Conservation (phyloP, 2,888 invertebrate species). For the Dryobotodes eremita region DNA sequence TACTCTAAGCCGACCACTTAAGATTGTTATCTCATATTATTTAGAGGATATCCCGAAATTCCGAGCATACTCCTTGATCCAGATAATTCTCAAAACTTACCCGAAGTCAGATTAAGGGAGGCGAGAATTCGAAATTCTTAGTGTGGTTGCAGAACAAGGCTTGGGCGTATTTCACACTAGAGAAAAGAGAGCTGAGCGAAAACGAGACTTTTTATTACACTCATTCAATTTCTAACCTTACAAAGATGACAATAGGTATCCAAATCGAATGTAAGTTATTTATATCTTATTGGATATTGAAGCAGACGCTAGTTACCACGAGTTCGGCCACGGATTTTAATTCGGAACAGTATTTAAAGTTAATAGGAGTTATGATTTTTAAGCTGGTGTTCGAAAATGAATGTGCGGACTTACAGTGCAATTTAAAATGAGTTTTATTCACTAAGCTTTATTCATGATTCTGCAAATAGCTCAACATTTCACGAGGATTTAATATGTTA, state of each 20-base stretch:
- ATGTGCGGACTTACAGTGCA: not conserved
- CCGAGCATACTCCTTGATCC: conserved; percentile 63
- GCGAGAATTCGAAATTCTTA: conserved; percentile 70
- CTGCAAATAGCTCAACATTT: not conserved
- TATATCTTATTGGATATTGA: conserved; percentile 35
- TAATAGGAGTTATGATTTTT: conserved; percentile 54
- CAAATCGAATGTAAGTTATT: not conserved
- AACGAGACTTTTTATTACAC: conserved; percentile 12
- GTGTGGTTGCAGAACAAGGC: conserved; percentile 62
- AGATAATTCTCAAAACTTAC: conserved; percentile 69
- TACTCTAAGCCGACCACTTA: conserved; percentile 53
- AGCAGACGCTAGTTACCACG: conserved; percentile 37
- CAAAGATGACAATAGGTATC: fast-evolving
- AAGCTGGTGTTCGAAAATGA: conserved; percentile 43
- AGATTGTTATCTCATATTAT: conserved; percentile 57
- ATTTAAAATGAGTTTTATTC: conserved; percentile 38
- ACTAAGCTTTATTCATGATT: not conserved
- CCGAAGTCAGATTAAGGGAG: conserved; percentile 66
- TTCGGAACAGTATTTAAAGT: conserved; percentile 54
- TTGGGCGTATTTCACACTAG: conserved; percentile 59
- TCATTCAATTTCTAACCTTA: conserved; percentile 32
- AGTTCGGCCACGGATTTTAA: conserved; percentile 53
- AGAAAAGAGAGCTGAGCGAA: conserved; percentile 43
- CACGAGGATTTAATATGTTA: not conserved
- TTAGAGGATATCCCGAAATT: conserved; percentile 56